Percentiles rank a stretch among this genome's conserved stretches.
phyloP scores from a whole-genome alignment of 2,113 vertebrate genomes.

The Micronycteris hirsuta region DNA sequence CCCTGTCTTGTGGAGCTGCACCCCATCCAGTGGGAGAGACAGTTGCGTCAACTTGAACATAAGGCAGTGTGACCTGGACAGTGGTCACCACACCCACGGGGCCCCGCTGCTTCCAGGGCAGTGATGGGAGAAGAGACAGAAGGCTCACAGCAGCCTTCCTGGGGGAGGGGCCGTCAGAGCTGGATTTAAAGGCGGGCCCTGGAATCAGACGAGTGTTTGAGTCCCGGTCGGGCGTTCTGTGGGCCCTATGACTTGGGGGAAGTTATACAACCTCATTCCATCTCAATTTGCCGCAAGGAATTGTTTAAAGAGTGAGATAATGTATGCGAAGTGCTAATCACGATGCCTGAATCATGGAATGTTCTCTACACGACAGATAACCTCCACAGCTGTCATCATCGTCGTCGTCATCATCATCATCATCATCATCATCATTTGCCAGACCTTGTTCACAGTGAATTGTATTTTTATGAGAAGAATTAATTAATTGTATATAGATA shows the following conservation, averaged over 20 bases:
- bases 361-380: not conserved
- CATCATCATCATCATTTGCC: not conserved
- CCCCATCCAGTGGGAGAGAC: not conserved
- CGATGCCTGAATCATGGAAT: not conserved
- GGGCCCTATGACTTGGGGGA: not conserved
- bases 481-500: not conserved
- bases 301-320: not conserved
- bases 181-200: not conserved
- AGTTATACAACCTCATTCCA: not conserved
- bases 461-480: not conserved
- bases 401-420: too few species aligned
- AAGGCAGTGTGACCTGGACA: not conserved
- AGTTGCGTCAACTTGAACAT: fast-evolving
- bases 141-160: not conserved
- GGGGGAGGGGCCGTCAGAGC: not conserved
- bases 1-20: not conserved
- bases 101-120: not conserved
- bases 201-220: not conserved
- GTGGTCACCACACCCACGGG: too few species aligned
- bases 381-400: not conserved
- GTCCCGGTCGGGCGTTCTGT: not conserved
- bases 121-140: not conserved
- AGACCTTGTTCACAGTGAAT: not conserved
- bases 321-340: not conserved
- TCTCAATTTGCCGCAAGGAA: not conserved